phyloP scores from a whole-genome alignment of 2,888 invertebrate genomes.

The Synergus itoensis region DNA sequence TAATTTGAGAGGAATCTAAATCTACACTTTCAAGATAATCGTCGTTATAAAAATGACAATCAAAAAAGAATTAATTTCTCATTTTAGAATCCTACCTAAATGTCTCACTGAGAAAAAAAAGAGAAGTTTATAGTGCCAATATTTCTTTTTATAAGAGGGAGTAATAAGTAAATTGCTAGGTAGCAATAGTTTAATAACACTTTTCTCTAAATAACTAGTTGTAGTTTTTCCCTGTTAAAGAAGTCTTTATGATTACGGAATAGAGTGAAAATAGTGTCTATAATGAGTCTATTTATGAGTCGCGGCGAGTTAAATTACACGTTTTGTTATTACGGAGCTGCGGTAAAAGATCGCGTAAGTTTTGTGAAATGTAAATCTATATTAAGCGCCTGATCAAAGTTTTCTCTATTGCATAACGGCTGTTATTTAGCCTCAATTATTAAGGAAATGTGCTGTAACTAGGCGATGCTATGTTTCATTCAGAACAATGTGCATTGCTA shows the following conservation, averaged over 20 bases:
- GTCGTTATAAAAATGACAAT: too few relatives aligned
- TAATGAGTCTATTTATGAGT: not conserved
- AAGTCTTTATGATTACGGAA: not conserved
- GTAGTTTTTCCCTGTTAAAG: not conserved
- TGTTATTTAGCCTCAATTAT: conserved; percentile 56
- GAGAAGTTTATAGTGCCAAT: not conserved
- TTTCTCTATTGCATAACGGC: conserved; percentile 48
- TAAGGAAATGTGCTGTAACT: conserved; percentile 55
- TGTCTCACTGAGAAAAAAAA: not conserved
- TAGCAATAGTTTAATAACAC: not conserved
- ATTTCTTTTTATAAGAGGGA: not conserved
- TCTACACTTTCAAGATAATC: too few relatives aligned
- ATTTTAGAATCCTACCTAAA: too few relatives aligned
- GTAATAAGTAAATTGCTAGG: not conserved
- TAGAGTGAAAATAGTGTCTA: not conserved
- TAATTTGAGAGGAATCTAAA: too few relatives aligned
- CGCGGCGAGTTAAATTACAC: not conserved
- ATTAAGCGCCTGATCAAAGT: conserved; percentile 24
- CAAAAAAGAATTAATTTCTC: too few relatives aligned
- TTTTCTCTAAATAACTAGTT: not conserved
- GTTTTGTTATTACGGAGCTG: not conserved
- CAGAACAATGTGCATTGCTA: conserved; percentile 50
- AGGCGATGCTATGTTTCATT: conserved; percentile 54
- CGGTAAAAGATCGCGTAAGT: not conserved
- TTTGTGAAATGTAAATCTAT: conserved; percentile 4